Conservation (phyloP, 2,888 invertebrate genomes). For the Gortyna flavago region DNA sequence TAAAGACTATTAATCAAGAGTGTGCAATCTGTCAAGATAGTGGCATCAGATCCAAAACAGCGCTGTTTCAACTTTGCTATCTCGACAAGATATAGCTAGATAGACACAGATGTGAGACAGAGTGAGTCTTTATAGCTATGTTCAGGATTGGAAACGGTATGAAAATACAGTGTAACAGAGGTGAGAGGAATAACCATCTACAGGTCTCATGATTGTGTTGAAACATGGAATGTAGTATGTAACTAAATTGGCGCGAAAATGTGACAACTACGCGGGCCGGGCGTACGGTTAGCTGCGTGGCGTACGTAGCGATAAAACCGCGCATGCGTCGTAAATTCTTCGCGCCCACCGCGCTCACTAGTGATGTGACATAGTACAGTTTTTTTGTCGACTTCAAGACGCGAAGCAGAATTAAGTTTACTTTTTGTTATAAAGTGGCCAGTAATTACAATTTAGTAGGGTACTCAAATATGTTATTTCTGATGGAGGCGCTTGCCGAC, state of each 20-base stretch:
- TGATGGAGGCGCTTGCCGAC: constrained; percentile 54
- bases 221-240: constrained; percentile 52
- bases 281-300: constrained; percentile 58
- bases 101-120: constrained; percentile 3
- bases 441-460: constrained; percentile 55
- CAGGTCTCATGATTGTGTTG: constrained; percentile 16
- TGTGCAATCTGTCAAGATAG: constrained; percentile 78
- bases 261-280: constrained; percentile 70
- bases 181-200: neutral
- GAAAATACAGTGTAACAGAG: neutral
- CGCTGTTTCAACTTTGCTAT: constrained; percentile 70
- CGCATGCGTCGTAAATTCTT: constrained; percentile 74
- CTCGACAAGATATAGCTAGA: constrained; percentile 63
- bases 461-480: constrained; percentile 58
- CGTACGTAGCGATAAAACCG: constrained; percentile 72
- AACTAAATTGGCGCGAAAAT: constrained; percentile 82
- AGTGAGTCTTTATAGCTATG: neutral
- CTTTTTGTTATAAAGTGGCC: constrained; percentile 35
- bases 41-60: constrained; percentile 77
- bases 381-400: constrained; percentile 26
- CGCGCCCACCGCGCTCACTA: constrained; percentile 68
- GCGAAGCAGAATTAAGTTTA: neutral
- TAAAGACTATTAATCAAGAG: constrained; percentile 74
- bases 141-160: constrained; percentile 5
- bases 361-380: constrained; percentile 63